phyloP scores from a whole-genome alignment of 1,140 invertebrate species.

The Zaprionus nigranus region DNA sequence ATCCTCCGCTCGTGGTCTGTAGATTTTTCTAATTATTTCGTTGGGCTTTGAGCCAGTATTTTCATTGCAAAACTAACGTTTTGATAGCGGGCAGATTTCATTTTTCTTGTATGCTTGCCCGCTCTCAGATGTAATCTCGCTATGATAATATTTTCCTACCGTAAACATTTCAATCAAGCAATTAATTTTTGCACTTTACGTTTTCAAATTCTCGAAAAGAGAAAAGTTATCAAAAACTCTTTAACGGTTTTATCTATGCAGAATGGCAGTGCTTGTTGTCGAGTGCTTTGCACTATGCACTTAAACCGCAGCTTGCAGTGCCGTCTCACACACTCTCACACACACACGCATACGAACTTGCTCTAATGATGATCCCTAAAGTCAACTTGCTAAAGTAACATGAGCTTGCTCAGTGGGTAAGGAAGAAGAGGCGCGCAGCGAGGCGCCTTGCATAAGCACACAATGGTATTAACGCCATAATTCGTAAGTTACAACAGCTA shows the following conservation, averaged over 20 bases:
- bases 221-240: background rate
- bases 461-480: constrained; percentile 79
- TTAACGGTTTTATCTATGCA: background rate
- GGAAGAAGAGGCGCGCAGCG: background rate
- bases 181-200: constrained; percentile 6
- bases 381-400: constrained; percentile 79
- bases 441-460: constrained; percentile 61
- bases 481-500: constrained; percentile 68
- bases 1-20: constrained; percentile 7
- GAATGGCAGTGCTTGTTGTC: constrained; percentile 30
- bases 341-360: constrained; percentile 2
- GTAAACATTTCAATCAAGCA: constrained; percentile 15
- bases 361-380: constrained; percentile 79
- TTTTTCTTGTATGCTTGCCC: background rate
- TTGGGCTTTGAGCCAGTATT: constrained; percentile 8
- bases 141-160: constrained; percentile 10
- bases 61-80: constrained; percentile 16
- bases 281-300: constrained; percentile 36
- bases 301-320: constrained; percentile 34
- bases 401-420: constrained; percentile 32
- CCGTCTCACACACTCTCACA: background rate
- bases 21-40: constrained; percentile 55
- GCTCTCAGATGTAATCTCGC: constrained; percentile 10
- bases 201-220: background rate
- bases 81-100: background rate